Percentiles rank a stretch among this genome's conserved stretches.
These are phyloP conservation scores for Limnephilus lunatus DNA, from an alignment of 2,888 invertebrate genomes.

Conservation along the genomic window DNA sequence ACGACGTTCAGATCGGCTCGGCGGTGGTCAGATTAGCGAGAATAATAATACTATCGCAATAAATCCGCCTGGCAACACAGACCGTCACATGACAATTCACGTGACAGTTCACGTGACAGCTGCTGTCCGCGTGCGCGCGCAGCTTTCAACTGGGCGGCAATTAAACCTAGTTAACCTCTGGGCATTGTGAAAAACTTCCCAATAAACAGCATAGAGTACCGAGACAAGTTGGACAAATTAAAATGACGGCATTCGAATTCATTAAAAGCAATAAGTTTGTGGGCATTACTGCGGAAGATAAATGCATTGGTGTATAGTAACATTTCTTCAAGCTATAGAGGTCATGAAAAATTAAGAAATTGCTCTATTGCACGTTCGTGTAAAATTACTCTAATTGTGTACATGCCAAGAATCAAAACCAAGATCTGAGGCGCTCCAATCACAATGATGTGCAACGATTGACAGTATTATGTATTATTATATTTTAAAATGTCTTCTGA, in stretches of 20 bases:
- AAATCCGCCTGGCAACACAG: constrained; percentile 13
- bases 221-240: not conserved
- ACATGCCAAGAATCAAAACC: too few species aligned
- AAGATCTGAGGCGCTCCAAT: too few species aligned
- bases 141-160: constrained; percentile 18
- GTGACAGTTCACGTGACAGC: not conserved
- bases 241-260: not conserved
- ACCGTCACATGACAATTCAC: constrained; percentile 13
- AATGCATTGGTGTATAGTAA: not conserved
- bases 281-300: not conserved
- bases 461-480: too few species aligned
- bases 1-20: not conserved
- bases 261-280: not conserved
- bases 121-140: not conserved
- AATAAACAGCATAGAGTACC: not conserved
- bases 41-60: not conserved
- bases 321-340: not conserved
- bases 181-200: not conserved
- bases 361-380: not conserved
- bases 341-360: not conserved
- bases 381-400: not conserved
- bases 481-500: too few species aligned
- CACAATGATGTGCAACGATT: too few species aligned
- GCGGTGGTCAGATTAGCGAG: not conserved
- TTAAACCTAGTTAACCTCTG: constrained; percentile 29